These are phyloP conservation scores for Sula dactylatra DNA, from an alignment of 2,113 vertebrate genomes.

Conservation along the genomic window DNA sequence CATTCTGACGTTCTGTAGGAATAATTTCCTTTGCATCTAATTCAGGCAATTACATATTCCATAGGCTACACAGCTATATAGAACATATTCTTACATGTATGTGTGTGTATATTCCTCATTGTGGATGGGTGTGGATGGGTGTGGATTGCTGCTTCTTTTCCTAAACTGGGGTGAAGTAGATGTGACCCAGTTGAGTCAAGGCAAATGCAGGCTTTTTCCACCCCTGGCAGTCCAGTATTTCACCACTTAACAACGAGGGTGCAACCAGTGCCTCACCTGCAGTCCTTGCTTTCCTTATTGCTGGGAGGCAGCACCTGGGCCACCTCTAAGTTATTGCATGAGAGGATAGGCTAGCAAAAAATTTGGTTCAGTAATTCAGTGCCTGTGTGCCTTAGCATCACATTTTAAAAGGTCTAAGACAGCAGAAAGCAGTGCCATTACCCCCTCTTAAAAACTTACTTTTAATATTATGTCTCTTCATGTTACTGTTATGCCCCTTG, in stretches of 20 bases:
- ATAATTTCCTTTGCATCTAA: neutral
- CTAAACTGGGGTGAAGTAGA: neutral
- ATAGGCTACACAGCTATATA: neutral
- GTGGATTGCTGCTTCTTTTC: neutral
- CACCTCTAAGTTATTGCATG: neutral
- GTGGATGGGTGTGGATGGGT: neutral
- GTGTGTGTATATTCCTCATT: neutral
- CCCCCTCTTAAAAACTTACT: neutral
- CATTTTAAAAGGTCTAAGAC: neutral
- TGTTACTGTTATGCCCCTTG: neutral
- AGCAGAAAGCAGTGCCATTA: neutral
- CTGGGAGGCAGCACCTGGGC: neutral
- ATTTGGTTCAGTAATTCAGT: neutral
- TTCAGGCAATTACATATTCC: neutral
- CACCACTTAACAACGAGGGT: neutral
- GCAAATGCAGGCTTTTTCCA: neutral
- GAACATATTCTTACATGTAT: neutral
- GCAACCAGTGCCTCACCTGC: neutral
- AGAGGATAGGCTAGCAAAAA: neutral
- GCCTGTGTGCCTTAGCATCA: neutral
- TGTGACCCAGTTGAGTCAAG: neutral
- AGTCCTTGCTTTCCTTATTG: neutral
- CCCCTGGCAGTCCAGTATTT: neutral
- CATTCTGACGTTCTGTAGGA: neutral
- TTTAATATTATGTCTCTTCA: neutral